Percentiles rank a stretch among this genome's conserved stretches.
Conservation (phyloP, 2,888 invertebrate genomes). For the Chesias legatella region DNA sequence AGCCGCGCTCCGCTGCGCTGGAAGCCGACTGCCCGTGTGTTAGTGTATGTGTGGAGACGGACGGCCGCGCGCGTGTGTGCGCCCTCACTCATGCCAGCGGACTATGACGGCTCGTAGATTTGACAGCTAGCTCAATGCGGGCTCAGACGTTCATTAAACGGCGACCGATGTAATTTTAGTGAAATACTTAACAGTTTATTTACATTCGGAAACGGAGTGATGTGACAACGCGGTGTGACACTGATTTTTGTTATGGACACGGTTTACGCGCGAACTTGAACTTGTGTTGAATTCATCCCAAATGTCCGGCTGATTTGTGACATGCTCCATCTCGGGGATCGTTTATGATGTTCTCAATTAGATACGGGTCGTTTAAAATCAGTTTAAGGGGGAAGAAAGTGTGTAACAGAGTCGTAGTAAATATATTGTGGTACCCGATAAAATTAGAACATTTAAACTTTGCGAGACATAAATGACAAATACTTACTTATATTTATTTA, state of each 20-base stretch:
- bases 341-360: slow-evolving; percentile 73
- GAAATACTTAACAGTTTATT: slow-evolving; percentile 65
- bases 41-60: slow-evolving; percentile 65
- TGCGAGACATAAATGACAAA: slow-evolving; percentile 24
- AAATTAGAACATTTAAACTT: slow-evolving; percentile 30
- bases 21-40: slow-evolving; percentile 69
- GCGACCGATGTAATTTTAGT: slow-evolving; percentile 72
- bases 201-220: slow-evolving; percentile 54
- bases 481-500: neutral
- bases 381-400: slow-evolving; percentile 63
- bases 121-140: slow-evolving; percentile 82
- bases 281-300: slow-evolving; percentile 48
- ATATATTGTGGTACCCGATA: slow-evolving; percentile 56
- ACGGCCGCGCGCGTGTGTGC: slow-evolving; percentile 64
- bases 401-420: slow-evolving; percentile 63
- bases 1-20: slow-evolving; percentile 62
- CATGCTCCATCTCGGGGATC: slow-evolving; percentile 57
- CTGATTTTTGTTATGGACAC: slow-evolving; percentile 37
- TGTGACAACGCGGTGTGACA: slow-evolving; percentile 38
- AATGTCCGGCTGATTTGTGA: slow-evolving; percentile 67
- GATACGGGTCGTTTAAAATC: slow-evolving; percentile 64
- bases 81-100: slow-evolving; percentile 77
- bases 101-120: slow-evolving; percentile 82
- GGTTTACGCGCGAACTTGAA: slow-evolving; percentile 69
- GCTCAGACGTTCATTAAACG: slow-evolving; percentile 79